Base-by-base conservation (phyloP, 1,140 invertebrate genomes). In the Prorops nasuta region DNA sequence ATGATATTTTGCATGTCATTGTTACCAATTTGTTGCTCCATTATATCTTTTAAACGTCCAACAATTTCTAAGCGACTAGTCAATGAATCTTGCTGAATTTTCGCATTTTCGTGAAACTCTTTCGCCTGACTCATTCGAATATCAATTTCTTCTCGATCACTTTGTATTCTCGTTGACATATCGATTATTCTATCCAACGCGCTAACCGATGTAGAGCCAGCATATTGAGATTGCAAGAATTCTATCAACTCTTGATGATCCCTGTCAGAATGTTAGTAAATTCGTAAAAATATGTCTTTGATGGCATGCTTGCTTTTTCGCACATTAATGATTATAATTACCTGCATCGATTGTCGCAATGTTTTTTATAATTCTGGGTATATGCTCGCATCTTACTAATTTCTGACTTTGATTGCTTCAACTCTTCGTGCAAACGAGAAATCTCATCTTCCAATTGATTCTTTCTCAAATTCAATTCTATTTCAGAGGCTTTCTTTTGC, bases 11-110 rank as follows among this genome's bases (percentile, higher is more conserved):
- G 56, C 0, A 71, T 58, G 2, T 60, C 54, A 0, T 51, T 43
- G 20, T 49, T 60, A 2, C 71, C 71, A 15, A 74, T 74, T 40
- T 72, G 66, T 24, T 74, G 56, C 24, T 74, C 70, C 3, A 74
- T 39, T 21, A 74, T 71, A 37, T 69, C 69, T 43, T 71, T 74
- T 7, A 74, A 44, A 34, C 62, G 63, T 21, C 71, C 70, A 1
- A 74, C 69, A 17, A 74, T 69, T 44, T 65, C 55, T 24, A 74
- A 48, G 1, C 67, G 64, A 54, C 52, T 54, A 0, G 55, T 58
- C 22, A 74, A 41, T 2, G 42, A 45, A 46, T 72, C 67, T 8
- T 69, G 66, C 18, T 72, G 64, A 2, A 61, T 15, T 35, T 63
- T 60, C 0, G 56, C 21, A 19, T 41, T 51, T 21, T 72, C 60